Base-by-base conservation (phyloP, 1,140 invertebrate genomes). In the Fopius arisanus region DNA sequence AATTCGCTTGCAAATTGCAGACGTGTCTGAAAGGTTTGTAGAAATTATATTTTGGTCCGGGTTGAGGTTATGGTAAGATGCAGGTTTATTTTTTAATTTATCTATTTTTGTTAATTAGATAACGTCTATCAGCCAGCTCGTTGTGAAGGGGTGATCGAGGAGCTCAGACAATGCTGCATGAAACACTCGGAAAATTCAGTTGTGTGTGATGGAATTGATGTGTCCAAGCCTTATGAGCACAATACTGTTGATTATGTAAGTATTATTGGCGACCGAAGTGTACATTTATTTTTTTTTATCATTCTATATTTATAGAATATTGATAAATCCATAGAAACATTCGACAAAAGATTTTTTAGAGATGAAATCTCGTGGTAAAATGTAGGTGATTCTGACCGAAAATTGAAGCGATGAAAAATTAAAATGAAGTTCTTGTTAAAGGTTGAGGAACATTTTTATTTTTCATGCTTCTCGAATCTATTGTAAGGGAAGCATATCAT, bases 1-100 rank as follows among this genome's bases (percentile, higher is more conserved):
- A 82, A 81, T 90, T 90, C 78, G 93, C 94, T 59, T 95, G 94
- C 84, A 91, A 90, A 78, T 92, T 95, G 78, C 94, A 95, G 88
- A 90, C 89, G 79, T 95, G 94, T 84, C 90, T 95, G 74, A 88
- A 89, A 87, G 91, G 94, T 95, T 87, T 23, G 68, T 78, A 76
- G 1, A 23, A 69, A 31, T 75, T 26, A 21, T 10, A n/a, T 59
- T 70, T 67, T 70, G 43, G 59, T 70, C n/a, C 65, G 40, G 63
- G 67, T 26, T 19, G 31, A 51, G n/a, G 31, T 62, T 31, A 73
- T 54, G 26, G 43, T 51, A 51, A 3, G n/a, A 19, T 21, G 7
- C 43, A 2, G 3, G 14, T 6, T 51, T 51, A 19, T 19, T 51
- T 59, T 59, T 59, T 10, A 9, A 48, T n/a, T 10, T 26, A 19